A percentile compares a stretch with the other conserved stretches of the same genome.
Conservation (phyloP, 1,140 invertebrate species). For the Dinothrombium tinctorium region DNA sequence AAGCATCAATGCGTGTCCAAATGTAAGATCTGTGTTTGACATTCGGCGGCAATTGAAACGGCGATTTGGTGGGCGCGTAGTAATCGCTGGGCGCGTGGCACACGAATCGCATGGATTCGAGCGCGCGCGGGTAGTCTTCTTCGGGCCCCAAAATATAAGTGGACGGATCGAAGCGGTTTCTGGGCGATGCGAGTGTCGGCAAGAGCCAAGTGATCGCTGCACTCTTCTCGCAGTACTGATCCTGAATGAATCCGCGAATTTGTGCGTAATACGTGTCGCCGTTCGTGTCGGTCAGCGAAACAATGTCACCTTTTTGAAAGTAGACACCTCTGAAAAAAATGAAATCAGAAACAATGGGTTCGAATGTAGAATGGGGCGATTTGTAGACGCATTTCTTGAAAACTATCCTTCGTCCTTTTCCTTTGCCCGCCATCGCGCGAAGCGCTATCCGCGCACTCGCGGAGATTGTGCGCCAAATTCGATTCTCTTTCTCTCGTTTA, state of each 20-base stretch:
- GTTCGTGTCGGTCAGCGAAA: conserved; percentile 51
- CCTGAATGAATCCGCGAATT: conserved; percentile 60
- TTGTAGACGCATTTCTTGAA: conserved; percentile 57
- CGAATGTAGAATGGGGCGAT: conserved; percentile 48
- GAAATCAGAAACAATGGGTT: conserved; percentile 48
- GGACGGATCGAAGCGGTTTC: conserved; percentile 58
- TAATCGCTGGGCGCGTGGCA: conserved; percentile 82
- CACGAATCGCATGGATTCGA: conserved; percentile 68
- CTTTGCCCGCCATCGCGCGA: no score
- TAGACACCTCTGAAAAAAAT: conserved; percentile 63
- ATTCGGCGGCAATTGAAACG: no score
- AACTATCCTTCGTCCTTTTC: conserved; percentile 44
- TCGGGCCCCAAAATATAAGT: conserved; percentile 75
- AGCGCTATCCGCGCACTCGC: no score
- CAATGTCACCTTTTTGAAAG: conserved; percentile 71
- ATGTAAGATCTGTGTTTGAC: no score
- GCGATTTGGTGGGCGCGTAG: conserved; percentile 33
- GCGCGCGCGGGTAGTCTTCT: conserved; percentile 61
- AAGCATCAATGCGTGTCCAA: no score
- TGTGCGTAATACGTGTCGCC: conserved; percentile 65
- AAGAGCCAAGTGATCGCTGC: conserved; percentile 76
- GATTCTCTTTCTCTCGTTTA: no score
- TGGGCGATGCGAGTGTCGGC: conserved; percentile 46
- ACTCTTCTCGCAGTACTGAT: conserved; percentile 81
- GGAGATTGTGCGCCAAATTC: no score